These are phyloP conservation scores for Danio kyathit DNA, from an alignment of 2,797 vertebrate genomes.

Conservation along the genomic window DNA sequence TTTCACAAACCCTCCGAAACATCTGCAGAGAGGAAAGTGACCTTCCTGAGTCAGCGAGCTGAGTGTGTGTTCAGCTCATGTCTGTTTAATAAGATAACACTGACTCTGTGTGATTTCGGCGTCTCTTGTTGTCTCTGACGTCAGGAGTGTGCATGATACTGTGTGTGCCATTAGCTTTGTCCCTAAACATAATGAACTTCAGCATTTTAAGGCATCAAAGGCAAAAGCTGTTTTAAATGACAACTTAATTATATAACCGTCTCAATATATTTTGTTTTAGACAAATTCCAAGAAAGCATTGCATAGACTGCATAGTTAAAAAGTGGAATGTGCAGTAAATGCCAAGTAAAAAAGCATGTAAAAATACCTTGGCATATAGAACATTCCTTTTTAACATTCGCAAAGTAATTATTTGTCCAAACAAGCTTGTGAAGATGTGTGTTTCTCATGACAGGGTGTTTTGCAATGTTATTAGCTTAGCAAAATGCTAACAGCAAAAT, in stretches of 20 bases:
- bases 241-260: background rate
- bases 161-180: constrained; percentile 43
- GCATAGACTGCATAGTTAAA: background rate
- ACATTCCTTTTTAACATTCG: too few relatives aligned
- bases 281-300: background rate
- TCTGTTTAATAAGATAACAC: constrained; percentile 47
- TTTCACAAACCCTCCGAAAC: background rate
- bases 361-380: too few relatives aligned
- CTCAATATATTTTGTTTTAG: background rate
- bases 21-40: constrained; percentile 28
- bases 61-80: constrained; percentile 34
- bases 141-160: constrained; percentile 33
- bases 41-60: constrained; percentile 49
- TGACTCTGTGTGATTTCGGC: background rate
- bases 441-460: too few relatives aligned
- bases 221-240: constrained; percentile 7
- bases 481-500: background rate
- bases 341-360: too few relatives aligned
- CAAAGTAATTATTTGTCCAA: too few relatives aligned
- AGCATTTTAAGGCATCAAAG: background rate
- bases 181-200: background rate
- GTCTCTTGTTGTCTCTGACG: constrained; percentile 31
- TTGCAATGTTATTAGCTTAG: background rate
- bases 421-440: too few relatives aligned
- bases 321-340: too few relatives aligned